phyloP scores from a whole-genome alignment of 2,113 vertebrate species.

The Scomber japonicus region DNA sequence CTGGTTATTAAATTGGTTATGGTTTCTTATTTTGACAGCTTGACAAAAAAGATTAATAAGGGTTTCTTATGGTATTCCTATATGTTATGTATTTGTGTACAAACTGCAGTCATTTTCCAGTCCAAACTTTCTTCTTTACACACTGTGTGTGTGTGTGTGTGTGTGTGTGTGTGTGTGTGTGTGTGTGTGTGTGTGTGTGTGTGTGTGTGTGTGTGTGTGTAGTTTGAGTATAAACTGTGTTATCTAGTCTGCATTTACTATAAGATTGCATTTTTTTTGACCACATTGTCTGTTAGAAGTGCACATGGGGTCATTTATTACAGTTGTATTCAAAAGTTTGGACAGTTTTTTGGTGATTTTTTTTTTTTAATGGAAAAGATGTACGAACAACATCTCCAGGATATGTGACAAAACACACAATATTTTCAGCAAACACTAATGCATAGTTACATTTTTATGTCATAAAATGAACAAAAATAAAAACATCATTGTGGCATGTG shows the following conservation, averaged over 20 bases:
- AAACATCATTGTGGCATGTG: no score
- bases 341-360: no score
- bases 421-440: no score
- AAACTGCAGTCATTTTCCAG: background rate
- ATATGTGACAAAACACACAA: no score
- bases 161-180: background rate
- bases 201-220: background rate
- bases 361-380: no score
- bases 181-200: constrained; percentile 12
- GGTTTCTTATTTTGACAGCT: background rate
- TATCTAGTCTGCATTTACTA: background rate
- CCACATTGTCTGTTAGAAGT: background rate
- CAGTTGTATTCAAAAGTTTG: no score
- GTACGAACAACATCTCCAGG: no score
- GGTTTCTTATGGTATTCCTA: background rate
- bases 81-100: background rate
- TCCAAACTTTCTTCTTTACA: constrained; percentile 14
- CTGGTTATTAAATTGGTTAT: background rate
- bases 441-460: no score
- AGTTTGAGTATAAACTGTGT: background rate
- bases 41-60: background rate
- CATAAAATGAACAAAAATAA: no score
- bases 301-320: no score
- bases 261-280: background rate
- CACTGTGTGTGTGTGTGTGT: background rate